These are phyloP conservation scores for Tachypleus tridentatus DNA, from an alignment of 1,140 invertebrate species.

Conservation along the genomic window DNA sequence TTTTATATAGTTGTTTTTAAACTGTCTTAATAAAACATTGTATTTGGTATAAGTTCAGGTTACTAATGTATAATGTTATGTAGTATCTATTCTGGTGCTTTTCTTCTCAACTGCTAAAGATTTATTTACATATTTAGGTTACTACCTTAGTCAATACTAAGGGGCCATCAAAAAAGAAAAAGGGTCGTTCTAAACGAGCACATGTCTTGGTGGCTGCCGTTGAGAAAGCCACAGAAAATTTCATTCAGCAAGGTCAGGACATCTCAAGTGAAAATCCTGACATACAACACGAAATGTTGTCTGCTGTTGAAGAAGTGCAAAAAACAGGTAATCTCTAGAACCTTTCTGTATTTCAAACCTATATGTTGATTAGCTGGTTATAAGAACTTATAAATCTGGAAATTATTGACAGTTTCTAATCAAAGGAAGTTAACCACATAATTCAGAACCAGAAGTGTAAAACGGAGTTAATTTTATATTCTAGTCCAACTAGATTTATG, in stretches of 20 bases:
- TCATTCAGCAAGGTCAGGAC: constrained; percentile 87
- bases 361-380: no score
- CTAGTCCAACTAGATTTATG: no score
- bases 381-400: no score
- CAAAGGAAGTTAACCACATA: no score
- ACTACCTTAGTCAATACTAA: constrained; percentile 95
- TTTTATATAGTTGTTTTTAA: no score
- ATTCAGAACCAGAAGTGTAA: no score
- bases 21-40: neutral
- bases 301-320: constrained; percentile 82
- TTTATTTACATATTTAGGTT: constrained; percentile 37
- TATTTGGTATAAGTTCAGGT: neutral
- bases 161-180: constrained; percentile 92
- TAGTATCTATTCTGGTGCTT: no score
- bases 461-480: no score
- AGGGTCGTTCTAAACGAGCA: constrained; percentile 89
- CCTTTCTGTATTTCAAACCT: no score
- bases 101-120: neutral
- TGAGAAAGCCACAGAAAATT: constrained; percentile 92
- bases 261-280: constrained; percentile 96
- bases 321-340: constrained; percentile 55
- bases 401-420: no score
- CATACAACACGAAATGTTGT: constrained; percentile 91
- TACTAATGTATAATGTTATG: no score
- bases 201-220: constrained; percentile 91